phyloP scores from a whole-genome alignment of 1,140 invertebrate species.

The Magallana gigas region DNA sequence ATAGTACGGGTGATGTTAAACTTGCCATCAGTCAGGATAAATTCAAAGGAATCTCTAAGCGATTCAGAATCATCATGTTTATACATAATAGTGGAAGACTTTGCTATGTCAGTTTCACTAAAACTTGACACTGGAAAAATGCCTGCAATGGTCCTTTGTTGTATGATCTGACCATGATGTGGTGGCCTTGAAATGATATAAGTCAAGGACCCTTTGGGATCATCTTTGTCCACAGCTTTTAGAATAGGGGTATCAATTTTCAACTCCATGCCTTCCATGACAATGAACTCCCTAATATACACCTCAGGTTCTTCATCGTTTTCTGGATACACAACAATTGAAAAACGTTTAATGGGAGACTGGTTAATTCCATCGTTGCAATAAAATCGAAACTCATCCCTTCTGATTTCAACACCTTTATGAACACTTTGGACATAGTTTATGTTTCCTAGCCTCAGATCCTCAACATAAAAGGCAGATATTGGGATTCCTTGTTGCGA shows the following conservation, averaged over 20 bases:
- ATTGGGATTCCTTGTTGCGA: constrained; percentile 75
- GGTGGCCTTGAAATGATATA: constrained; percentile 76
- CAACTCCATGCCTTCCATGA: constrained; percentile 78
- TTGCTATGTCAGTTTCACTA: constrained; percentile 75
- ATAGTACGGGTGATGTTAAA: constrained; percentile 76
- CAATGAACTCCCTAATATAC: constrained; percentile 77
- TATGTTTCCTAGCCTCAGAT: constrained; percentile 73
- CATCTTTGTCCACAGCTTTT: constrained; percentile 78
- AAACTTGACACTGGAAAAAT: constrained; percentile 73
- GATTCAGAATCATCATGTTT: constrained; percentile 80
- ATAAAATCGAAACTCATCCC: constrained; percentile 74
- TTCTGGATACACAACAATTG: constrained; percentile 75
- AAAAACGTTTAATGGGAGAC: constrained; percentile 66
- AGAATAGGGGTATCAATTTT: constrained; percentile 79
- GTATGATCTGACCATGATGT: constrained; percentile 77
- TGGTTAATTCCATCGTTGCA: constrained; percentile 79
- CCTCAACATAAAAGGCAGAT: constrained; percentile 75
- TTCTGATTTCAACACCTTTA: constrained; percentile 76
- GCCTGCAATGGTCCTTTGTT: constrained; percentile 70
- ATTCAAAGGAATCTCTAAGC: constrained; percentile 74
- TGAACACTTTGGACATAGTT: constrained; percentile 80
- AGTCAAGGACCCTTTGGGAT: constrained; percentile 74
- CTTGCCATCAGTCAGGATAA: constrained; percentile 77
- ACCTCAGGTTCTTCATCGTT: constrained; percentile 80
- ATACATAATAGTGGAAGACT: constrained; percentile 78